These are phyloP conservation scores for Trimorus sp. DNA, from an alignment of 2,888 invertebrate genomes.

Conservation along the genomic window DNA sequence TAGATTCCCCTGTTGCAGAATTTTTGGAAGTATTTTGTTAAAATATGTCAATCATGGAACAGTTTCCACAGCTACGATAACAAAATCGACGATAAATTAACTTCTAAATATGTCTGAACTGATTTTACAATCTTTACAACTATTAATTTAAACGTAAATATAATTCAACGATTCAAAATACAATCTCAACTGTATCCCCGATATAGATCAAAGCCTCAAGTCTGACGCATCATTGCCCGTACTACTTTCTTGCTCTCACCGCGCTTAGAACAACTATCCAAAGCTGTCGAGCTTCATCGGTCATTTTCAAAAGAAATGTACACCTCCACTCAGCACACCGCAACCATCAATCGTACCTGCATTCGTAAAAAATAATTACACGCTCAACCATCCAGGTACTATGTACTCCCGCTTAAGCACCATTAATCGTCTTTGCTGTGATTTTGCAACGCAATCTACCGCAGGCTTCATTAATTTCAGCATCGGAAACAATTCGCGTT, in stretches of 20 bases:
- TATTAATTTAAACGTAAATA: too few relatives aligned
- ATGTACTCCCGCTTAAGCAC: slow-evolving; percentile 33
- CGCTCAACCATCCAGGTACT: not conserved
- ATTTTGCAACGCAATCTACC: slow-evolving; percentile 13
- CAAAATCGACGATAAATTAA: too few relatives aligned
- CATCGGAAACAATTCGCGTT: slow-evolving; percentile 37
- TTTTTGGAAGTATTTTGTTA: too few relatives aligned
- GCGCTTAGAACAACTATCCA: slow-evolving; percentile 7
- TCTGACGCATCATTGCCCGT: slow-evolving; percentile 37
- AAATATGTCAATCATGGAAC: too few relatives aligned
- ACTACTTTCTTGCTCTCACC: slow-evolving; percentile 24
- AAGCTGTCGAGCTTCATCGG: too few relatives aligned
- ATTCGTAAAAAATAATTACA: slow-evolving; percentile 27
- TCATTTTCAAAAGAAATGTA: too few relatives aligned
- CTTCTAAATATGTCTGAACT: too few relatives aligned
- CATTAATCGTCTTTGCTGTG: slow-evolving; percentile 35
- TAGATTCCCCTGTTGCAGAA: too few relatives aligned
- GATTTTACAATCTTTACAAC: too few relatives aligned
- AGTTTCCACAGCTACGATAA: too few relatives aligned
- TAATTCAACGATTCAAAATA: too few relatives aligned
- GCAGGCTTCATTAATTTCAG: slow-evolving; percentile 20
- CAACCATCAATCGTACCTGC: not conserved
- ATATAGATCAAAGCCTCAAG: not conserved
- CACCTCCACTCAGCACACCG: not conserved
- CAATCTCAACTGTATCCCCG: too few relatives aligned